Percentiles rank a stretch among this genome's conserved stretches.
Conservation (phyloP, 2,797 vertebrate genomes). For the Atherinosoma microstoma region DNA sequence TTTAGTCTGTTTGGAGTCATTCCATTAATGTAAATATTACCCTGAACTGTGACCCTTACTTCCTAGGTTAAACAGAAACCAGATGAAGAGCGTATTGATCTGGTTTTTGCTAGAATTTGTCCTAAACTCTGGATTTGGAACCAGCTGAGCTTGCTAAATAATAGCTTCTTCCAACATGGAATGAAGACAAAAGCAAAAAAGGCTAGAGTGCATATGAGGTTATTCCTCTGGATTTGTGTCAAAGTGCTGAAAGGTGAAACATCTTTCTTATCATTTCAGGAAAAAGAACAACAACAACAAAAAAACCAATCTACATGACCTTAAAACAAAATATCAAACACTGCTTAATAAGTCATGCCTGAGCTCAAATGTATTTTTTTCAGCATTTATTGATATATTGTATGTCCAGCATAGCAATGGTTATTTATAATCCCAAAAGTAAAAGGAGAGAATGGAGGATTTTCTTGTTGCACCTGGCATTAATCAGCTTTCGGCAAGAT, state of each 20-base stretch:
- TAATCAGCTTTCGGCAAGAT: conserved; percentile 55
- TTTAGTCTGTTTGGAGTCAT: conserved; percentile 74
- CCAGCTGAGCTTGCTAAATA: conserved; percentile 43
- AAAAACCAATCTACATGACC: conserved; percentile 28
- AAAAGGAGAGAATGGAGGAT: conserved; percentile 56
- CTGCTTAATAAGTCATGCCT: conserved; percentile 30
- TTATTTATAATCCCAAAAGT: conserved; percentile 54
- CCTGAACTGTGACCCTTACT: conserved; percentile 80
- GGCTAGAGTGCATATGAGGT: conserved; percentile 28
- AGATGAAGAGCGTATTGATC: conserved; percentile 63
- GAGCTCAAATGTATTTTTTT: conserved; percentile 25
- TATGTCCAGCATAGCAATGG: conserved; percentile 36
- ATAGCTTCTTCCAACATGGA: conserved; percentile 11
- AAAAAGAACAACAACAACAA: conserved; percentile 6
- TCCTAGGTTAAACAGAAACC: conserved; percentile 79
- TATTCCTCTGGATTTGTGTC: conserved; percentile 19
- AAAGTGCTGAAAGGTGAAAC: conserved; percentile 28
- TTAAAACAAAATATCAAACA: conserved; percentile 33
- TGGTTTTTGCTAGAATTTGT: conserved; percentile 49
- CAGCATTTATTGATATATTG: conserved; percentile 39
- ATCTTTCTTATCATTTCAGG: conserved; percentile 7
- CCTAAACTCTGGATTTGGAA: conserved; percentile 47
- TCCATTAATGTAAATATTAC: conserved; percentile 84
- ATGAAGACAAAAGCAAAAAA: conserved; percentile 35
- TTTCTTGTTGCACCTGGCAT: conserved; percentile 66